Evolutionary conservation across 2,888 invertebrate genomes (phyloP).

Genomic region (Macropis europaea): DNA sequence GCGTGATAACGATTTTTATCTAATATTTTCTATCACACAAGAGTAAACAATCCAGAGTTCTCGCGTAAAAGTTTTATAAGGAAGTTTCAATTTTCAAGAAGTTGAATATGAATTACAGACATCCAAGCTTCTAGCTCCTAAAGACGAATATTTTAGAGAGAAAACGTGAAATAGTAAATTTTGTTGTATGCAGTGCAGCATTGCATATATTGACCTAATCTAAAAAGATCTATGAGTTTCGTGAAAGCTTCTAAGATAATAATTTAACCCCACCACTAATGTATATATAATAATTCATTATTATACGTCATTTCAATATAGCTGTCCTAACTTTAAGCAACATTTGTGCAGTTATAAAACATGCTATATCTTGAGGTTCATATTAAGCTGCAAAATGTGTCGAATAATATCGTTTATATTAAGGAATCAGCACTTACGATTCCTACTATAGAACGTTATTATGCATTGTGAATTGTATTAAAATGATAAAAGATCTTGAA

Average conservation of each 20-base stretch:
- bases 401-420: not conserved
- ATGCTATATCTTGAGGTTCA: slow-evolving; percentile 17
- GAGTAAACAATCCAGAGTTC: not conserved
- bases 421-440: slow-evolving; percentile 6
- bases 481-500: slow-evolving; percentile 17
- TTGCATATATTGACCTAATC: slow-evolving; percentile 6
- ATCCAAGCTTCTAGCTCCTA: slow-evolving; percentile 2
- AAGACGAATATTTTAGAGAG: not conserved
- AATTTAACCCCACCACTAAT: not conserved
- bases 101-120: not conserved
- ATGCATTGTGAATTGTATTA: slow-evolving; percentile 7
- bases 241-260: not conserved
- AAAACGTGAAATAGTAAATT: not conserved
- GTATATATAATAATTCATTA: not conserved
- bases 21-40: slow-evolving; percentile 3
- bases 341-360: slow-evolving; percentile 24
- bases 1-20: slow-evolving; percentile 1
- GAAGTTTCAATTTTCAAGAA: not conserved
- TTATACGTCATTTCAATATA: slow-evolving; percentile 15
- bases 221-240: not conserved
- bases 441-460: slow-evolving; percentile 13
- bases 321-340: slow-evolving; percentile 22
- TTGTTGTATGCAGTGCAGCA: not conserved
- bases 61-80: not conserved
- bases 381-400: slow-evolving; percentile 24